These are phyloP conservation scores for Amblyornis subalaris DNA, from an alignment of 2,113 vertebrate species.

Conservation along the genomic window DNA sequence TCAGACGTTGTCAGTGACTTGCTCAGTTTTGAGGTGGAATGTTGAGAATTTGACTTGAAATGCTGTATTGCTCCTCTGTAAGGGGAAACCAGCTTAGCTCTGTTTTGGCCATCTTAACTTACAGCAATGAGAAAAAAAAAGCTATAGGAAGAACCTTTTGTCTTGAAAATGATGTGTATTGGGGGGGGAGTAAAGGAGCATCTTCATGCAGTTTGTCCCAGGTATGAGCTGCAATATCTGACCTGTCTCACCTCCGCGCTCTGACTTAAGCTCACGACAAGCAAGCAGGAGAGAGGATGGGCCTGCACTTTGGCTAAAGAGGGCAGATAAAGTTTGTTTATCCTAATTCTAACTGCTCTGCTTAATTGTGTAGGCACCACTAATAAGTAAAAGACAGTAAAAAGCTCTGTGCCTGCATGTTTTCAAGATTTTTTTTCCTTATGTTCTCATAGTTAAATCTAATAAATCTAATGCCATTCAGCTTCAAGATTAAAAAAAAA, in stretches of 20 bases:
- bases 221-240: background rate
- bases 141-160: background rate
- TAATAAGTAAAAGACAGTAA: background rate
- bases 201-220: background rate
- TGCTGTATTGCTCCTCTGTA: background rate
- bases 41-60: background rate
- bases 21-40: background rate
- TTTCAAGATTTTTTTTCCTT: background rate
- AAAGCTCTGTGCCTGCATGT: background rate
- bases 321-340: background rate
- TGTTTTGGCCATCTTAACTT: background rate
- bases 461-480: background rate
- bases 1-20: background rate
- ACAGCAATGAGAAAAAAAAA: background rate
- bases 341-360: background rate
- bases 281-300: background rate
- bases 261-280: background rate
- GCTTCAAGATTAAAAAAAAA: background rate
- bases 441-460: background rate
- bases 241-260: background rate
- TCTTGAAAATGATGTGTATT: background rate
- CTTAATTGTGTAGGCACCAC: background rate
- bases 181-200: background rate
- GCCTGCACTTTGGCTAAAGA: background rate
- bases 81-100: background rate